phyloP scores from a whole-genome alignment of 2,113 vertebrate species.

The Clarias macrocephalus region DNA sequence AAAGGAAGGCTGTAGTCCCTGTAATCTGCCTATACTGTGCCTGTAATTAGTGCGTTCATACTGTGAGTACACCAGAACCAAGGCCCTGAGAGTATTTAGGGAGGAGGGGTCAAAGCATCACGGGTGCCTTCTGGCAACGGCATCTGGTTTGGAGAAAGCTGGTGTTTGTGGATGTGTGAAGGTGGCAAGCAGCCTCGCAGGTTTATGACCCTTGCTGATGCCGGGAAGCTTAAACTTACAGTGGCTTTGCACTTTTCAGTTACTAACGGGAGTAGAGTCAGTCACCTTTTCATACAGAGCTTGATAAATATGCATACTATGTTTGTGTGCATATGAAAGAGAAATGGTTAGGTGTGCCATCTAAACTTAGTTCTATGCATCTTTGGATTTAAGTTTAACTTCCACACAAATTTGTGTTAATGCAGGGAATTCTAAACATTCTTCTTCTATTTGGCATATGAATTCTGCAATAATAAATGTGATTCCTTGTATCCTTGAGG shows the following conservation, averaged over 20 bases:
- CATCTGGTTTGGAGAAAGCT: conserved; percentile 69
- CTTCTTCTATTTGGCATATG: background rate
- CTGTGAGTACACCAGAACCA: conserved; percentile 67
- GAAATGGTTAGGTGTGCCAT: conserved; percentile 11
- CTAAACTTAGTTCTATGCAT: background rate
- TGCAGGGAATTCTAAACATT: background rate
- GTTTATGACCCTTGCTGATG: background rate
- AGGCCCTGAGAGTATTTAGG: conserved; percentile 49
- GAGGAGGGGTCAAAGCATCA: conserved; percentile 43
- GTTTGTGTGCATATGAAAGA: background rate
- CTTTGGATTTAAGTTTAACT: background rate
- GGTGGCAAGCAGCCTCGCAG: conserved; percentile 35
- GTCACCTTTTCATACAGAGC: background rate
- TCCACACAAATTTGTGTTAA: background rate
- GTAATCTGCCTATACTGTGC: conserved; percentile 68
- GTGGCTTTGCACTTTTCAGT: background rate
- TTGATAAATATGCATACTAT: background rate
- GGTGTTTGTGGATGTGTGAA: conserved; percentile 17
- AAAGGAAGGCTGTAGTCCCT: conserved; percentile 57
- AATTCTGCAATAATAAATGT: background rate
- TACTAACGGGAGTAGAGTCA: background rate
- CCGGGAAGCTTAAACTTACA: background rate
- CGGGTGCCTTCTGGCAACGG: conserved; percentile 63
- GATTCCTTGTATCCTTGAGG: background rate
- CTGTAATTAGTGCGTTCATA: conserved; percentile 73